phyloP scores from a whole-genome alignment of 64 coral and sea anemone genomes.

The Catalaphyllia jardinei region DNA sequence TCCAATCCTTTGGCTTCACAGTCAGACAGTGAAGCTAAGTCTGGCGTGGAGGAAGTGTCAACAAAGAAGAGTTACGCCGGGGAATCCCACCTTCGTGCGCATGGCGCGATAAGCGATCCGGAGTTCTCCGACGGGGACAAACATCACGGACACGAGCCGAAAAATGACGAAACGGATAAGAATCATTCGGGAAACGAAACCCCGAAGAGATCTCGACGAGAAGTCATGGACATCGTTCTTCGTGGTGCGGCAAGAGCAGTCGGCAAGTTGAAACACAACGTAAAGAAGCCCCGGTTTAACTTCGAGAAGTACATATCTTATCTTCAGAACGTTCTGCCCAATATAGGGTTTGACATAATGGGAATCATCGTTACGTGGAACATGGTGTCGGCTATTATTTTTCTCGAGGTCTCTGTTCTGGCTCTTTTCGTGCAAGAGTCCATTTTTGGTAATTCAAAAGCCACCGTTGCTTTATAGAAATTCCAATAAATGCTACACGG shows the following conservation, averaged over 20 bases:
- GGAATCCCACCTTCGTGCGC: background rate
- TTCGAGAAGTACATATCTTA: slow-evolving; percentile 97
- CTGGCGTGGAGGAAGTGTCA: slow-evolving; percentile 17
- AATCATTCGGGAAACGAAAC: slow-evolving; percentile 14
- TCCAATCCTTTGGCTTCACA: slow-evolving; percentile 23
- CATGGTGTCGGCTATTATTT: slow-evolving; percentile 77
- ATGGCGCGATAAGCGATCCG: slow-evolving; percentile 4
- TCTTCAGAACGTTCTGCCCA: slow-evolving; percentile 85
- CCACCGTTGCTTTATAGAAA: slow-evolving; percentile 35
- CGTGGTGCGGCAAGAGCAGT: slow-evolving; percentile 85
- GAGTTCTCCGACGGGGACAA: background rate
- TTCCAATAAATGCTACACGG: background rate
- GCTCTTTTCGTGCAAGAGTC: slow-evolving; percentile 68
- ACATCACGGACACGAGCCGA: background rate
- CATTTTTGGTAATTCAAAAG: slow-evolving; percentile 58
- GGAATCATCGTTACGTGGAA: slow-evolving; percentile 84
- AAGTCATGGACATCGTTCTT: slow-evolving; percentile 71
- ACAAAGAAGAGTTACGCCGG: background rate
- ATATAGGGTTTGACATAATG: slow-evolving; percentile 75
- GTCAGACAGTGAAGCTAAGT: slow-evolving; percentile 24
- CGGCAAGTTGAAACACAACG: slow-evolving; percentile 71
- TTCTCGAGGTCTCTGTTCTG: slow-evolving; percentile 63
- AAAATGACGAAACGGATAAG: background rate
- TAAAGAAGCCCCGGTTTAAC: slow-evolving; percentile 85
- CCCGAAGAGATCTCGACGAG: slow-evolving; percentile 50